Conservation (phyloP, 2,797 vertebrate genomes). For the Darevskia nairensis region DNA sequence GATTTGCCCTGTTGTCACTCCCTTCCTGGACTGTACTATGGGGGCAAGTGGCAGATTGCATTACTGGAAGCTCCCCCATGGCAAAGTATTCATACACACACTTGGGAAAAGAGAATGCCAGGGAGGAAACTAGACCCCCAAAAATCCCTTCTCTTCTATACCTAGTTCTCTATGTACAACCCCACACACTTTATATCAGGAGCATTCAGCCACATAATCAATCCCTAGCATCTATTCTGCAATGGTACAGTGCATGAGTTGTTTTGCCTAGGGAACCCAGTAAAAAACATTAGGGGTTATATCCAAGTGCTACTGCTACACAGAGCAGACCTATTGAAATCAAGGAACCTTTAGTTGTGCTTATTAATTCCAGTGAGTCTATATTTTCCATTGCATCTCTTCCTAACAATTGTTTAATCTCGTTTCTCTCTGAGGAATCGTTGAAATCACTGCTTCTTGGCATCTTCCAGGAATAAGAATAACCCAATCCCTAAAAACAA, state of each 20-base stretch:
- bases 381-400: not conserved
- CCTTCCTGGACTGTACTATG: not conserved
- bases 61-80: not conserved
- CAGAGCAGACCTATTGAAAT: too few relatives aligned
- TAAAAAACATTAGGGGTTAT: not conserved
- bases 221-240: not conserved
- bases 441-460: not conserved
- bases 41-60: not conserved
- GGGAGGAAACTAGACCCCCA: not conserved
- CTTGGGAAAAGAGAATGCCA: not conserved
- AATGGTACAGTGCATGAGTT: not conserved
- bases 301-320: too few relatives aligned
- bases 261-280: not conserved
- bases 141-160: not conserved
- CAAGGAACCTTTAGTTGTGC: too few relatives aligned
- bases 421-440: not conserved
- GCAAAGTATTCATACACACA: not conserved
- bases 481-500: not conserved
- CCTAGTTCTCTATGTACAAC: not conserved
- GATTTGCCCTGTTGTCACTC: not conserved
- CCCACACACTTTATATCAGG: not conserved
- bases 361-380: too few relatives aligned
- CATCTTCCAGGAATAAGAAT: not conserved
- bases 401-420: not conserved
- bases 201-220: not conserved